Evolutionary conservation across 2,888 invertebrate species (phyloP), one percentile per base, ranked within the genome.

Genomic region (Drosophila meridionalis): DNA sequence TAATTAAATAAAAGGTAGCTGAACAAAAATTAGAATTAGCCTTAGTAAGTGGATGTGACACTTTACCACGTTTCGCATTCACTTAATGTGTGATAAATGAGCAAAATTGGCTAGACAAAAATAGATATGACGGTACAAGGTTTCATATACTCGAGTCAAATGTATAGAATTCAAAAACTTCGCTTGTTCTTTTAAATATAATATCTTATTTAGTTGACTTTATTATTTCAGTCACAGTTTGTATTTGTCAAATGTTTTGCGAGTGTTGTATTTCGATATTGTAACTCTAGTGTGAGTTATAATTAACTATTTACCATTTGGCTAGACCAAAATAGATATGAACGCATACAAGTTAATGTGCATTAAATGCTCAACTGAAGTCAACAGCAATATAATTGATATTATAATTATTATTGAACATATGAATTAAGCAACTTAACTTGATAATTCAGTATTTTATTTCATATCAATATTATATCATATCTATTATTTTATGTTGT

Each of bases 1-100:
- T 85, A 90, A 86, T 90, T 86, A 88, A 75, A 80, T 70, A 82
- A 80, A 90, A 60, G 67, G 53, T 70, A 48, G 43, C 47, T 20
- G 45, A 45, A 64, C 69, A 68, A 20, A 58, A 40, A 66, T 42
- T 48, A 28, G 28, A 62, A 34, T 36, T 40, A 12, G 32, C 20
- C 26, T 28, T 1, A 6, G 30, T 66, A 68, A 63, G 57, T 65
- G 65, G 59, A 64, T 71, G 73, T 80, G 87, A 89, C 87, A 83
- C 75, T 66, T 76, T 55, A 58, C 38, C 57, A 61, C 14, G 7
- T 5, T 34, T 32, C 50, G 7, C 34, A 9, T 52, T 20, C 56
- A 56, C 56, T 62, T 60, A 38, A n/a, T 48, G 58, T 55, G 40
- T 80, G 73, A 89, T 72, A 64, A 76, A 80, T 72, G 65, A 26